Evolutionary conservation across 1,140 invertebrate species (phyloP), one percentile per base, ranked within the genome.

Genomic region (Steinernema khuongi): DNA sequence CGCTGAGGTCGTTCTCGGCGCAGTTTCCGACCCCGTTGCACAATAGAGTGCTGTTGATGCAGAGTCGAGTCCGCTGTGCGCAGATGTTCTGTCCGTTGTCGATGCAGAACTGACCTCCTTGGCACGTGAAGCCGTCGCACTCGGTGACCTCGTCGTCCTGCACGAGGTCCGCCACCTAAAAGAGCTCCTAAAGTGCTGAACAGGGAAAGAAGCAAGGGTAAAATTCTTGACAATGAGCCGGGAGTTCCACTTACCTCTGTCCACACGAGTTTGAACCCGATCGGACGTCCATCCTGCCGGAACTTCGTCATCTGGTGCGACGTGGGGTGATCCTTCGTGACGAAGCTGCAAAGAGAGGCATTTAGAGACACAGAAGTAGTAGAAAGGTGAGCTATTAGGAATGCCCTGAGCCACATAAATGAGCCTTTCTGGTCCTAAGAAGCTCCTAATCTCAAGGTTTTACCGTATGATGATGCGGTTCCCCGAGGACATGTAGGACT

Each of bases 51-150:
- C 50, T 60, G 22, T 60, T 60, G 11, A 60, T 7, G 19, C 50
- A 60, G 14, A 60, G 22, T n/a, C 50, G 50, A 7, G 50, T 60
- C 22, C 50, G 14, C 22, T 60, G 50, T 60, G 50, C 50, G 50
- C 50, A 60, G 4, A 60, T 60, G 50, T 60, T 60, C 11, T 60
- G 50, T 4, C 50, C 50, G 26, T 60, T 60, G 22, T 60, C 50
- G 50, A 60, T 60, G 50, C 50, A 60, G 22, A 60, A 60, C 22
- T 60, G 50, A 14, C 50, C 50, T 60, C 50, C 50, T 60, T 60
- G 7, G 22, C 50, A 60, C 4, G 50, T 60, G 50, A 60, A 60
- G 22, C 50, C 50, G 50, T 60, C 22, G 19, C 50, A 60, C 22
- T 60, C 50, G 50, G 11, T 60, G 2, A 4, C 50, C 11, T 11